Evolutionary conservation across 2,113 vertebrate genomes (phyloP).

Genomic region (Indicator maculatus): DNA sequence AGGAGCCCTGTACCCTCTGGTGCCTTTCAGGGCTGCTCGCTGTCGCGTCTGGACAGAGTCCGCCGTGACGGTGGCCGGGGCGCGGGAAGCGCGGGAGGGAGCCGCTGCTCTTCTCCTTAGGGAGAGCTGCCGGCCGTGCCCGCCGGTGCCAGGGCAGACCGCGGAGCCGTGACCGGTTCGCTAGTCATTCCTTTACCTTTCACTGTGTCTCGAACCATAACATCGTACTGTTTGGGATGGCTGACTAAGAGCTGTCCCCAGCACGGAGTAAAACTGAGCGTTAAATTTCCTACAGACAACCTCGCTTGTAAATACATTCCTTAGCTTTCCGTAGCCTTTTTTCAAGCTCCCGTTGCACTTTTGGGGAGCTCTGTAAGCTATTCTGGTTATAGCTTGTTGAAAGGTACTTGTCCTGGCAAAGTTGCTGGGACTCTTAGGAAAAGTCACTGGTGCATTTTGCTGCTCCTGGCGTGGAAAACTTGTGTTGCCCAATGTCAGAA

Average conservation of each 20-base stretch:
- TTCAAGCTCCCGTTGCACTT: not conserved
- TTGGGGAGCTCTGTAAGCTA: not conserved
- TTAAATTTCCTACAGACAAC: accelerated
- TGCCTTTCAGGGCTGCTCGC: not conserved
- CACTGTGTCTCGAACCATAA: accelerated
- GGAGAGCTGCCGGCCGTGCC: not conserved
- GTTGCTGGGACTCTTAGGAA: not conserved
- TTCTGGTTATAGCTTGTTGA: accelerated
- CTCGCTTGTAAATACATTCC: accelerated
- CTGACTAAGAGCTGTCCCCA: accelerated
- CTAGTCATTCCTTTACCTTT: not conserved
- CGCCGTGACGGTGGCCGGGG: not conserved
- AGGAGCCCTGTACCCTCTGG: not conserved
- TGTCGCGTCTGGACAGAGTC: not conserved
- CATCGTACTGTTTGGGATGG: accelerated
- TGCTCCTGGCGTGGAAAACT: no score
- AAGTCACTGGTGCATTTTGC: not conserved
- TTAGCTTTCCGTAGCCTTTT: not conserved
- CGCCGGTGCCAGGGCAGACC: not conserved
- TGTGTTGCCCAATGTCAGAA: accelerated
- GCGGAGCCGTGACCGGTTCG: not conserved
- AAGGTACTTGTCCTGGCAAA: not conserved
- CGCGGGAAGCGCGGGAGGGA: not conserved
- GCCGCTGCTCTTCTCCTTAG: not conserved
- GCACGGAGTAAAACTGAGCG: accelerated